These are phyloP conservation scores for Coecobrya sp. DNA, from an alignment of 2,888 invertebrate genomes.

Conservation along the genomic window DNA sequence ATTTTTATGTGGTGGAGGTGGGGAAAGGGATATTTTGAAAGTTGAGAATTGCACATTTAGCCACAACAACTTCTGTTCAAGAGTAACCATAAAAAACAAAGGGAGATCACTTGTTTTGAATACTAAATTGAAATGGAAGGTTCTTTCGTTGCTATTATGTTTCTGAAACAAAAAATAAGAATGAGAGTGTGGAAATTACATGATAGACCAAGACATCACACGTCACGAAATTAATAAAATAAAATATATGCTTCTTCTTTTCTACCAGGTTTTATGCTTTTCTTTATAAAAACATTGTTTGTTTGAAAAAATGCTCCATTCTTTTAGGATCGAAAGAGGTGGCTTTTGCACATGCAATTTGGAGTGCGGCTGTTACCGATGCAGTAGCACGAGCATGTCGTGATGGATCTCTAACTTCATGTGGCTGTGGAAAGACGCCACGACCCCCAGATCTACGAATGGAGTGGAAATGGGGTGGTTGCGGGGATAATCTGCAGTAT, in stretches of 20 bases:
- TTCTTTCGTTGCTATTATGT: not conserved
- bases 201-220: not conserved
- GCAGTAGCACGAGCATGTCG: slow-evolving; percentile 96
- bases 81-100: slow-evolving; percentile 32
- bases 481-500: slow-evolving; percentile 98
- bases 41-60: slow-evolving; percentile 14
- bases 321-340: slow-evolving; percentile 93
- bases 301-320: not conserved
- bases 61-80: slow-evolving; percentile 48
- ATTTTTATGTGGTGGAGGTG: not conserved
- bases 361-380: slow-evolving; percentile 96
- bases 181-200: slow-evolving; percentile 1
- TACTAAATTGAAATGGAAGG: not conserved
- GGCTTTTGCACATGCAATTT: slow-evolving; percentile 96
- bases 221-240: slow-evolving; percentile 27
- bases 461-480: slow-evolving; percentile 99
- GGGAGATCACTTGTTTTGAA: not conserved
- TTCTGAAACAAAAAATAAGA: not conserved
- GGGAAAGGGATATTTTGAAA: slow-evolving; percentile 21
- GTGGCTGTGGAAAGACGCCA: slow-evolving; percentile 95
- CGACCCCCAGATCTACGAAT: slow-evolving; percentile 94
- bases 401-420: slow-evolving; percentile 95
- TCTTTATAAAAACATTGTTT: not conserved
- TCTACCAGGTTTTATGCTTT: not conserved
- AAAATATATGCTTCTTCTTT: not conserved